Evolutionary conservation across 2,113 vertebrate species (phyloP).

Genomic region (Epinephelus fuscoguttatus): DNA sequence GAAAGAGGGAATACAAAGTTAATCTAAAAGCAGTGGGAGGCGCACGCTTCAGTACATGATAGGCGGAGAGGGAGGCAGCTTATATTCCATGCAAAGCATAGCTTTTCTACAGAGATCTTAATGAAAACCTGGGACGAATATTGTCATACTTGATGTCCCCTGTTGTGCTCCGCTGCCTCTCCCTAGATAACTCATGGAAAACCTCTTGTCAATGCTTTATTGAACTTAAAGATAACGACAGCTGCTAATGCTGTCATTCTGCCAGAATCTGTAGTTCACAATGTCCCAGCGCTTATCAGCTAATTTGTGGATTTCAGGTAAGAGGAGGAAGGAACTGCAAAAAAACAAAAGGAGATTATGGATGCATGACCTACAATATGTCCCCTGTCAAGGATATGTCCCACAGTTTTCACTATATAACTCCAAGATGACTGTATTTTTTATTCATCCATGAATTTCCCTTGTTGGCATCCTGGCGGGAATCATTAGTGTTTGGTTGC

Average conservation of each 20-base stretch:
- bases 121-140: slow-evolving; percentile 70
- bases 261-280: slow-evolving; percentile 38
- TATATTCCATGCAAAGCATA: slow-evolving; percentile 50
- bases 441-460: slow-evolving; percentile 19
- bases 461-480: neutral
- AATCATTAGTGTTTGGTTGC: slow-evolving; percentile 16
- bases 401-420: slow-evolving; percentile 2
- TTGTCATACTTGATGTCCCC: slow-evolving; percentile 68
- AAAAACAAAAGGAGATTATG: slow-evolving; percentile 39
- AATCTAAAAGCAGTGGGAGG: slow-evolving; percentile 74
- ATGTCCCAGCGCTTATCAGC: slow-evolving; percentile 42
- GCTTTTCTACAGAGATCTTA: slow-evolving; percentile 68
- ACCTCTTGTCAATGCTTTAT: slow-evolving; percentile 64
- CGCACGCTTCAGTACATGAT: slow-evolving; percentile 51
- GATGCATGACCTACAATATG: slow-evolving; percentile 25
- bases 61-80: slow-evolving; percentile 54
- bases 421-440: slow-evolving; percentile 4
- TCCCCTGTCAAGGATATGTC: slow-evolving; percentile 11
- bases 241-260: slow-evolving; percentile 50
- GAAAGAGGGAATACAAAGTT: slow-evolving; percentile 72
- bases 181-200: slow-evolving; percentile 64
- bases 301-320: slow-evolving; percentile 52
- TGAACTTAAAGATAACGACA: slow-evolving; percentile 66
- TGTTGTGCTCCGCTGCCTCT: slow-evolving; percentile 62
- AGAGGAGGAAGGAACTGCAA: neutral